Conservation (phyloP, 2,113 vertebrate genomes). For the Pica pica region DNA sequence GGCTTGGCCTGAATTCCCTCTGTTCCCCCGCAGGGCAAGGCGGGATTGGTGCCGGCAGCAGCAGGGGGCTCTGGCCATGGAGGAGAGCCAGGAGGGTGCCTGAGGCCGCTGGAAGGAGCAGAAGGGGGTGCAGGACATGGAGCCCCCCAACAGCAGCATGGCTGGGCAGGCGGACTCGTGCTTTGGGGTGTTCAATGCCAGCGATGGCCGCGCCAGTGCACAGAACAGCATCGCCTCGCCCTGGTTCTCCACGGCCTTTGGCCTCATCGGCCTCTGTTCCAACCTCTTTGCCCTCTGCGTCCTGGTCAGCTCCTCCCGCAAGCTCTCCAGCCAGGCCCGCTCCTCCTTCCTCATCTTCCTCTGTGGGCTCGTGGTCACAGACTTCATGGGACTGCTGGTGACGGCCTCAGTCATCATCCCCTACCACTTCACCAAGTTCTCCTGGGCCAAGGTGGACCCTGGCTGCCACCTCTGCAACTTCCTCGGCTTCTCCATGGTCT, state of each 20-base stretch:
- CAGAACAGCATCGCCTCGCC: constrained; percentile 65
- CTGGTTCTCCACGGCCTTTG: constrained; percentile 80
- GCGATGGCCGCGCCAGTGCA: accelerated
- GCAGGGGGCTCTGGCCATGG: not conserved
- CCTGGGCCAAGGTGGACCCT: constrained; percentile 80
- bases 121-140: not conserved
- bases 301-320: constrained; percentile 77
- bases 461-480: constrained; percentile 89
- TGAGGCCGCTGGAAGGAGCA: not conserved
- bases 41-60: accelerated
- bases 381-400: constrained; percentile 90
- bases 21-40: not conserved
- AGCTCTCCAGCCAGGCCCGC: constrained; percentile 67
- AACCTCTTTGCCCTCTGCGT: constrained; percentile 89
- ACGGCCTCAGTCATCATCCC: constrained; percentile 84
- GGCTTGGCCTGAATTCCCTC: not conserved
- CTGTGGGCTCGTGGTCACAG: constrained; percentile 87
- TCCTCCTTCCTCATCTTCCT: constrained; percentile 92
- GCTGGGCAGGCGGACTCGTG: not conserved
- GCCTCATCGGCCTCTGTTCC: constrained; percentile 81
- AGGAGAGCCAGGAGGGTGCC: not conserved
- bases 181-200: constrained; percentile 45
- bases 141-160: not conserved
- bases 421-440: constrained; percentile 75
- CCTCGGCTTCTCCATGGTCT: constrained; percentile 94